Evolutionary conservation across 2,797 vertebrate genomes (phyloP).

Genomic region (Phataginus tricuspis): DNA sequence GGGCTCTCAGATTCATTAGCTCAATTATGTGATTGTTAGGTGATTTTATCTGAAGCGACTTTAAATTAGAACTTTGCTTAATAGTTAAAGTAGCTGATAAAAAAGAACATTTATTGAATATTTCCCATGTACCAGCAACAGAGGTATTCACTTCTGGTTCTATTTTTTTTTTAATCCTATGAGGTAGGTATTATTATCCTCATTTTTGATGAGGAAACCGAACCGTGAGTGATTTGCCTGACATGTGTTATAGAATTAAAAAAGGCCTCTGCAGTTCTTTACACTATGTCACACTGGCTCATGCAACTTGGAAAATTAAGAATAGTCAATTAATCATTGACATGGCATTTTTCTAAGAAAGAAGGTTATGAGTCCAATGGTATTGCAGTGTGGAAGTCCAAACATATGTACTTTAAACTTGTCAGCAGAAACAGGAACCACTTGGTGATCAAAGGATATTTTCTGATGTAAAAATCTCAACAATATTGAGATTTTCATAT

Average conservation of each 20-base stretch:
- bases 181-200: slow-evolving; percentile 31
- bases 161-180: slow-evolving; percentile 31
- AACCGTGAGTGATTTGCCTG: slow-evolving; percentile 23
- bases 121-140: not conserved
- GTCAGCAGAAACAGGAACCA: slow-evolving; percentile 39
- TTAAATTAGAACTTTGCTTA: slow-evolving; percentile 43
- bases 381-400: not conserved
- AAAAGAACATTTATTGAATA: slow-evolving; percentile 36
- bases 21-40: not conserved
- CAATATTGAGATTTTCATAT: not conserved
- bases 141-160: slow-evolving; percentile 16
- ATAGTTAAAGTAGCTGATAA: slow-evolving; percentile 43
- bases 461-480: slow-evolving; percentile 53
- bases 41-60: slow-evolving; percentile 47
- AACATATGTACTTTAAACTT: slow-evolving; percentile 33
- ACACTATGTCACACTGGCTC: not conserved
- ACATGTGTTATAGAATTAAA: not conserved
- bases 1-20: not conserved
- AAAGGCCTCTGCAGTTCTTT: not conserved
- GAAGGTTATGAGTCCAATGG: slow-evolving; percentile 3
- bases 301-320: slow-evolving; percentile 40
- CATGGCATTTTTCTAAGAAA: slow-evolving; percentile 45
- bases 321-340: not conserved
- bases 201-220: slow-evolving; percentile 26
- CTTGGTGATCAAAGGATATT: slow-evolving; percentile 37